These are phyloP conservation scores for Gnathonemus echidnorhynchus DNA, from an alignment of 2,113 vertebrate genomes.

Conservation along the genomic window DNA sequence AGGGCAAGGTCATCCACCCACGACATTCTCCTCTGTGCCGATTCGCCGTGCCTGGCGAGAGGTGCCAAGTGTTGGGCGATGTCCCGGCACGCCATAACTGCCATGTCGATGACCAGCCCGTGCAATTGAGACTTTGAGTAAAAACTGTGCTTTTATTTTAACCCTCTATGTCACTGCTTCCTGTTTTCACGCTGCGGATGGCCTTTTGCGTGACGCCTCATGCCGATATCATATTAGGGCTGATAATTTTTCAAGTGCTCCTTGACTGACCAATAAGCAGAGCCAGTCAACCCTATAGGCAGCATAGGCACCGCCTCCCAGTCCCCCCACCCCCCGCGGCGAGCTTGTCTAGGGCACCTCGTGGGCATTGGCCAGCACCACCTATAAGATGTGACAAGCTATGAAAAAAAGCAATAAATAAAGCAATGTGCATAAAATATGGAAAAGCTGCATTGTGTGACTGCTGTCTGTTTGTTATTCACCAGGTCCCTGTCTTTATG, in stretches of 20 bases:
- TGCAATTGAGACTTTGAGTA: not conserved
- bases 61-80: too few relatives aligned
- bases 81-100: not conserved
- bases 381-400: not conserved
- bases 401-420: not conserved
- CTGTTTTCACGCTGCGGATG: not conserved
- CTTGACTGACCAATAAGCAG: not conserved
- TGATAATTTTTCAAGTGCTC: not conserved
- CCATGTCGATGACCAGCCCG: not conserved
- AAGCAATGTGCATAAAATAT: not conserved
- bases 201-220: not conserved
- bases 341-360: not conserved
- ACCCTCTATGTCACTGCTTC: not conserved
- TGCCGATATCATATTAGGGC: not conserved
- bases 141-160: not conserved
- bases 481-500: not conserved
- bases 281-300: not conserved
- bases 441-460: not conserved
- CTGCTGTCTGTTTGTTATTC: not conserved
- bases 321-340: not conserved
- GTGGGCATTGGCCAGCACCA: not conserved
- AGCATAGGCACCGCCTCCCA: not conserved
- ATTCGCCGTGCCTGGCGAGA: not conserved
- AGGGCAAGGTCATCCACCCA: constrained; percentile 3
- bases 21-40: not conserved